Percentiles rank a stretch among this genome's conserved stretches.
phyloP scores from a whole-genome alignment of 2,113 vertebrate genomes.

The Silurus asotus region DNA sequence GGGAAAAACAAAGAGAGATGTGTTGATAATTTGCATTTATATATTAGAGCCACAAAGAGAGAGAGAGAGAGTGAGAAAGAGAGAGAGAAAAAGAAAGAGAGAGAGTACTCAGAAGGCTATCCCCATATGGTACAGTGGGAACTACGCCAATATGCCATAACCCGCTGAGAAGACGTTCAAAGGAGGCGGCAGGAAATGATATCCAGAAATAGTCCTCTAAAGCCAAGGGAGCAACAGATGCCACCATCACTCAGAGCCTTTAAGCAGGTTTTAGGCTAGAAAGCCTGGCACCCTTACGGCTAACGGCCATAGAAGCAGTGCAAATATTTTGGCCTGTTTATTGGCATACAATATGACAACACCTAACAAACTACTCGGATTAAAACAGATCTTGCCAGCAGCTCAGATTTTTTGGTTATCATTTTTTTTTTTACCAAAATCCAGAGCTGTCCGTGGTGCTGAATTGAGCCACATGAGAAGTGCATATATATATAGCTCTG shows the following conservation, averaged over 20 bases:
- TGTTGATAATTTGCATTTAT: not conserved
- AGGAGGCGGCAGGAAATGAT: constrained; percentile 42
- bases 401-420: too few species aligned
- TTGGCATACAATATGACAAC: not conserved
- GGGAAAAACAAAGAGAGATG: not conserved
- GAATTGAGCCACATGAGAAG: not conserved
- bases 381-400: not conserved
- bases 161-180: constrained; percentile 40
- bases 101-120: constrained; percentile 10
- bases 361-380: not conserved
- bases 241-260: constrained; percentile 33
- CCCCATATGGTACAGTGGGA: constrained; percentile 37
- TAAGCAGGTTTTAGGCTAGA: constrained; percentile 50
- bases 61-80: not conserved
- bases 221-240: constrained; percentile 46
- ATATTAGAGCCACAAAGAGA: not conserved
- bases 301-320: not conserved
- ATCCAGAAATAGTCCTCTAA: constrained; percentile 51
- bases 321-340: not conserved
- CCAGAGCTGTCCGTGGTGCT: constrained; percentile 5
- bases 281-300: not conserved
- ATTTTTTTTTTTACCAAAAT: not conserved
- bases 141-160: constrained; percentile 32
- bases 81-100: not conserved
- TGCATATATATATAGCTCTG: too few species aligned